phyloP scores from a whole-genome alignment of 2,113 vertebrate genomes.

The Ptyas mucosa region DNA sequence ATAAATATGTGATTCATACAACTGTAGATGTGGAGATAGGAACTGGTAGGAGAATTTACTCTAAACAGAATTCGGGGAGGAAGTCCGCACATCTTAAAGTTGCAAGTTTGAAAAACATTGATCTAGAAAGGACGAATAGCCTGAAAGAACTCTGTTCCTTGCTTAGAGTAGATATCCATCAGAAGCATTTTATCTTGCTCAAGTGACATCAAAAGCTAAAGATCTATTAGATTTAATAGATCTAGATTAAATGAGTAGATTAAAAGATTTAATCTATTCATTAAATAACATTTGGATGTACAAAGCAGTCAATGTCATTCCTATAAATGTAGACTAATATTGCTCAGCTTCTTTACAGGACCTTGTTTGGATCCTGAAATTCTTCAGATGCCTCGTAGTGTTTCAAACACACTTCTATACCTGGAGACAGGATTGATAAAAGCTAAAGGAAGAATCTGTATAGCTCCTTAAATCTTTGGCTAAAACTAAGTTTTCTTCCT shows the following conservation, averaged over 20 bases:
- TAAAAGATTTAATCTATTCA: neutral
- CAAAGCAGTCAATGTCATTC: neutral
- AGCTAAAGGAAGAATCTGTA: neutral
- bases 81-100: neutral
- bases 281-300: neutral
- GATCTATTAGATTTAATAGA: no score
- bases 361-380: neutral
- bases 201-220: neutral
- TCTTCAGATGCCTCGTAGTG: neutral
- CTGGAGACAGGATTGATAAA: neutral
- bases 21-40: neutral
- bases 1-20: neutral
- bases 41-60: neutral
- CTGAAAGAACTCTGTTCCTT: neutral
- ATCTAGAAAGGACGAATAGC: neutral
- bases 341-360: neutral
- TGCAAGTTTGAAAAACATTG: neutral
- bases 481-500: neutral
- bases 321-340: neutral
- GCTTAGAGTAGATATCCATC: neutral
- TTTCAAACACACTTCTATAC: neutral
- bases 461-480: neutral
- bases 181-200: neutral
- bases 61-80: neutral
- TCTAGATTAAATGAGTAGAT: no score